Base-by-base conservation (phyloP, 2,888 invertebrate genomes). In the Chrysodeixis includens region DNA sequence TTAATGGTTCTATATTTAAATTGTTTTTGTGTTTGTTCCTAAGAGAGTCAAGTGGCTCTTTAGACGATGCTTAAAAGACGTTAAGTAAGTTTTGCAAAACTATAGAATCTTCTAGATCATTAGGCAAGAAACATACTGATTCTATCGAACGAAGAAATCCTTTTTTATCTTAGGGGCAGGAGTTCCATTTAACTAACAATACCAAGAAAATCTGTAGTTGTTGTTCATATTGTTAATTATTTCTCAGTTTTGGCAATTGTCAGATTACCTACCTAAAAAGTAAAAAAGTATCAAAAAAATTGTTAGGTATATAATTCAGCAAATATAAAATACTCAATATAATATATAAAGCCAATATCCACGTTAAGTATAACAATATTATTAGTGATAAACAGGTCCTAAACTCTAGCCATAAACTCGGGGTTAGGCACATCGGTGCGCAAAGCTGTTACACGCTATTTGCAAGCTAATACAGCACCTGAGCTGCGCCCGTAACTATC, bases 401-500 rank as follows among this genome's bases (percentile, higher is more conserved):
- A 56, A 76, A 73, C 74, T 68, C 49, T 44, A 9, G 62, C 49
- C 52, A 12, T 76, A 73, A 77, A 77, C 18, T 57, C 6, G 62
- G 68, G 63, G 52, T 71, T 61, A 35, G 68, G 55, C 62, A 59
- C 30, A 52, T 46, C 44, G 12, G 57, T 9, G 35, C 32, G 46
- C n/a, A 1, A 56, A 62, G 58, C 72, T 73, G 61, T 71, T 76
- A 58, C 53, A 40, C 65, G 71, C 72, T 71, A 71, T 71, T 76
- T 76, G 72, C 72, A 16, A 56, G 66, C 66, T 62, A 35, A 66
- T 51, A 46, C 56, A 18, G 20, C 76, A 73, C 73, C 76, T 73
- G 73, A 52, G 57, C 44, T 44, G 40, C 26, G 9, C 16, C 40
- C 49, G 4, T 18, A 52, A 22, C 65, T 65, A 49, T 18, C 20